Conservation (phyloP, 2,113 vertebrate species). For the Nannospalax galili region DNA sequence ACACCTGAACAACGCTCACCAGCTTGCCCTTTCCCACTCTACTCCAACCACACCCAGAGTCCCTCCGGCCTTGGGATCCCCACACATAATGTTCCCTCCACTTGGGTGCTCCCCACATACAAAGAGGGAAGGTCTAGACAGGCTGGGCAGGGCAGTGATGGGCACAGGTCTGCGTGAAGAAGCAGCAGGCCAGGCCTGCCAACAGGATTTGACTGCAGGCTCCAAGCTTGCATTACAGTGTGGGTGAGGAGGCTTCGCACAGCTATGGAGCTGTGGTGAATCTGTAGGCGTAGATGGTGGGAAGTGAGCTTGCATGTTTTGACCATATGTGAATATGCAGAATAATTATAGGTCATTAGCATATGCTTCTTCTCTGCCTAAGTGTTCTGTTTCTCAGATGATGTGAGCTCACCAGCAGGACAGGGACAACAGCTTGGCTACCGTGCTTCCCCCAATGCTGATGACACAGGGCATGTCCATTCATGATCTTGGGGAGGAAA, state of each 20-base stretch:
- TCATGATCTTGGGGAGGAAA: background rate
- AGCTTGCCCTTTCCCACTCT: too few relatives aligned
- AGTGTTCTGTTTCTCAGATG: background rate
- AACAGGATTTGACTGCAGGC: background rate
- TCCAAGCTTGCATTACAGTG: background rate
- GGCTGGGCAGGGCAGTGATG: fast-evolving
- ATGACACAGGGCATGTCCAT: fast-evolving
- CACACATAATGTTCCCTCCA: background rate
- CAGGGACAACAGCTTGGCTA: background rate
- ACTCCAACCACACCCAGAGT: background rate
- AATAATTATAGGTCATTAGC: constrained; percentile 66
- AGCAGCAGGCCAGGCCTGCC: fast-evolving
- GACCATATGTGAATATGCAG: background rate
- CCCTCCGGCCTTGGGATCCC: background rate
- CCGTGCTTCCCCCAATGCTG: background rate
- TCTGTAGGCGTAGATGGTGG: background rate
- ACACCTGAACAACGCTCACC: too few relatives aligned
- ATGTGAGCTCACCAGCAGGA: background rate
- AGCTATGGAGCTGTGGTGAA: background rate
- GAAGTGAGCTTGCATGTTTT: background rate
- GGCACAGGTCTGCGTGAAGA: fast-evolving
- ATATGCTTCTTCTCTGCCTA: constrained; percentile 43
- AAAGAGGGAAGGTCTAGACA: background rate
- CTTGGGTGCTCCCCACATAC: fast-evolving
- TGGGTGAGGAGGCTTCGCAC: background rate